Base-by-base conservation (phyloP, 2,113 vertebrate genomes). In the Campylomormyrus numenius region DNA sequence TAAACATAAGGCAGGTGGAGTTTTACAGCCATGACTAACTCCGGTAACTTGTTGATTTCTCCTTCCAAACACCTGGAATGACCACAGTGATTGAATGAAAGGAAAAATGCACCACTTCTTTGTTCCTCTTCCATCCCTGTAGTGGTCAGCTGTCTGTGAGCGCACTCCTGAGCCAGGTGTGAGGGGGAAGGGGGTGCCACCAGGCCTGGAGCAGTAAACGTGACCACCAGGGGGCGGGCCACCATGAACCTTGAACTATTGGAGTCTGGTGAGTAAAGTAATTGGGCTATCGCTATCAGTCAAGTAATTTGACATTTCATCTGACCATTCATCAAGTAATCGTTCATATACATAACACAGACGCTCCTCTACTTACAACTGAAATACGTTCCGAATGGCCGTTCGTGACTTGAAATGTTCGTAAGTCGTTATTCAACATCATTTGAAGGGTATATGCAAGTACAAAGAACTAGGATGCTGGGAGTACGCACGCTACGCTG, bases 171-270 rank as follows among this genome's bases (percentile, higher is more conserved):
- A 13, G 48, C 48, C 11, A 70, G 27, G 62, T 9, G n/a, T 3
- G 52, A 85, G 52, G 80, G 52, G 53, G 39, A 42, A 85, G 89
- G 19, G 49, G 35, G 8, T 21, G 24, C n/a, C 5, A 3, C 91
- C 92, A 89, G 46, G 90, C 89, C 94, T 95, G 93, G 90, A 92
- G 92, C 91, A 90, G 92, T 93, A 89, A 93, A 91, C 77, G 92
- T 90, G 87, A 93, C 92, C 91, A 91, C 90, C 91, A 93, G 93
- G 92, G 93, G 95, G 94, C 93, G 94, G 93, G 93, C 91, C 94
- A 94, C 90, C 93, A 96, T 96, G 95, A 96, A 94, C 93, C 94
- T 92, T 91, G 95, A 96, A 92, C 93, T 90, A 19, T 92, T 90
- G 92, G 96, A 96, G 93, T 96, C 95, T 89, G 96, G 96, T 96